These are phyloP conservation scores for Epinotia bilunana DNA, from an alignment of 2,888 invertebrate genomes.

Conservation along the genomic window DNA sequence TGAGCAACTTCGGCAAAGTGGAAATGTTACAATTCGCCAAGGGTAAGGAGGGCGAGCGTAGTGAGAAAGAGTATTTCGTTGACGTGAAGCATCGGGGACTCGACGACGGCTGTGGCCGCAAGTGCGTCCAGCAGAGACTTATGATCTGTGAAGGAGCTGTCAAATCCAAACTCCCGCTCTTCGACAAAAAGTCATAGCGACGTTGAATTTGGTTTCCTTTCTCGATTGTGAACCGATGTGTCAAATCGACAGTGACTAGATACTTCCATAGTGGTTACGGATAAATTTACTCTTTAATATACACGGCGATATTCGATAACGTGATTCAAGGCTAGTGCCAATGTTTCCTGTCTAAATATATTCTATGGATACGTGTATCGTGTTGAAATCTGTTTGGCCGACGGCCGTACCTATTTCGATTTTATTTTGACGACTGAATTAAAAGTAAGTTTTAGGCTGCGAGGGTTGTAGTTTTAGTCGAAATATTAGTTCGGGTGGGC, in stretches of 20 bases:
- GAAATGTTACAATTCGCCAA: slow-evolving; percentile 51
- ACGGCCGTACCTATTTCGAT: slow-evolving; percentile 34
- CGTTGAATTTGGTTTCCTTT: slow-evolving; percentile 42
- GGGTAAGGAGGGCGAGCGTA: slow-evolving; percentile 48
- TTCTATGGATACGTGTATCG: slow-evolving; percentile 30
- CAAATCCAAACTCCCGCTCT: slow-evolving; percentile 92
- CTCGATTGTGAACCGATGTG: slow-evolving; percentile 24
- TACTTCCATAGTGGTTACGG: slow-evolving; percentile 50
- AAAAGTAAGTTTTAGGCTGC: slow-evolving; percentile 51
- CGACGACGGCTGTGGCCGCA: slow-evolving; percentile 56
- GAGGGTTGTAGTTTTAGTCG: slow-evolving; percentile 40
- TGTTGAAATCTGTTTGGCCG: slow-evolving; percentile 33
- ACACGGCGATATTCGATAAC: slow-evolving; percentile 48
- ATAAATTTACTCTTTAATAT: slow-evolving; percentile 49
- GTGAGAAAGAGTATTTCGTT: slow-evolving; percentile 58
- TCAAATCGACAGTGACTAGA: slow-evolving; percentile 43
- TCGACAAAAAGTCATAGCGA: slow-evolving; percentile 86
- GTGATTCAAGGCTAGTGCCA: slow-evolving; percentile 57
- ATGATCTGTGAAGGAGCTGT: slow-evolving; percentile 95
- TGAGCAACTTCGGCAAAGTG: slow-evolving; percentile 52
- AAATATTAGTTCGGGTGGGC: slow-evolving; percentile 30
- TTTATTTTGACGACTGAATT: slow-evolving; percentile 52
- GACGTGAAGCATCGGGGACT: slow-evolving; percentile 60
- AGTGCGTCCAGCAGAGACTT: slow-evolving; percentile 86
- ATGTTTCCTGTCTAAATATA: slow-evolving; percentile 39